Conservation (phyloP, 2,888 invertebrate genomes). For the Lycophotia porphyrea region DNA sequence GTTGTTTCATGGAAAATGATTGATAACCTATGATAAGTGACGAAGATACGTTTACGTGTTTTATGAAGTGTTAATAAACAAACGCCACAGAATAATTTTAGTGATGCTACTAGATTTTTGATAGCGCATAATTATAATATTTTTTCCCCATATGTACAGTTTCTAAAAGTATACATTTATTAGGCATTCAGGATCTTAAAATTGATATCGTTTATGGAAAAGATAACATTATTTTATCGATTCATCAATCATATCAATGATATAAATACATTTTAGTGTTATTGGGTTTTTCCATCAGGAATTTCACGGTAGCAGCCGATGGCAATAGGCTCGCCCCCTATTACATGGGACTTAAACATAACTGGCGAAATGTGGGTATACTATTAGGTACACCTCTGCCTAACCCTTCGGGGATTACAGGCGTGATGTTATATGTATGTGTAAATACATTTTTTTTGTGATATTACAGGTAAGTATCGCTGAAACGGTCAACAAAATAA, state of each 20-base stretch:
- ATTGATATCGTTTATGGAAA: slow-evolving; percentile 31
- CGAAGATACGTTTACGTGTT: neutral
- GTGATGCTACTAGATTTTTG: neutral
- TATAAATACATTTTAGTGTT: neutral
- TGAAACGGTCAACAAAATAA: neutral
- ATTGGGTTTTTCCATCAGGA: no score
- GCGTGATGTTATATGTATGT: no score
- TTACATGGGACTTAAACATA: no score
- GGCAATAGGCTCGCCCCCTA: no score
- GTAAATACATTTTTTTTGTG: no score
- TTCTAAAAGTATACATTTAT: neutral
- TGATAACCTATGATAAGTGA: slow-evolving; percentile 25
- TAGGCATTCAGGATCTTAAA: slow-evolving; percentile 7
- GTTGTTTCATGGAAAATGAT: slow-evolving; percentile 40
- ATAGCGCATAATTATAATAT: neutral
- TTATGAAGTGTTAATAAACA: neutral
- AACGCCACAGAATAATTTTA: neutral
- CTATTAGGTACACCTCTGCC: no score
- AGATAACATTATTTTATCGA: slow-evolving; percentile 31
- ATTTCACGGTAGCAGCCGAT: no score
- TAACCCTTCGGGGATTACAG: no score
- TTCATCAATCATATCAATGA: no score
- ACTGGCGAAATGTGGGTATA: no score
- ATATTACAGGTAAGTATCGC: neutral
- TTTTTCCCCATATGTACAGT: slow-evolving; percentile 5